Base-by-base conservation (phyloP, 2,888 invertebrate species). In the Hipparchia semele region DNA sequence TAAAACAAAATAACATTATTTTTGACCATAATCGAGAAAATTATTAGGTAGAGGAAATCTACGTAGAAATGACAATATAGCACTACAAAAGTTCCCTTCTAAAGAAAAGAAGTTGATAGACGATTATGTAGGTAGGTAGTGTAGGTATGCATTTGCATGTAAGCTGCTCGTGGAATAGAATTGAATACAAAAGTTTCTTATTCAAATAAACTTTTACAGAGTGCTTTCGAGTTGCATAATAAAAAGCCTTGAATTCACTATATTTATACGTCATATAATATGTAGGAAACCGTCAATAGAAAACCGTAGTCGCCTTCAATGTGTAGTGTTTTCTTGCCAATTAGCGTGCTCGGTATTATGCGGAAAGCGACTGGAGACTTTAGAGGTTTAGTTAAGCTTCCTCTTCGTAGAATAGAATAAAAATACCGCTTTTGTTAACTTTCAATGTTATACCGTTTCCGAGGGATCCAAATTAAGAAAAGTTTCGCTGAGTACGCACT, bases 371-470 rank as follows among this genome's bases (percentile, higher is more conserved):
- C 45, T 45, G 13, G 56, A 67, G 54, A 56, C 45, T 45, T 9
- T 46, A 67, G 56, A 67, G 67, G 39, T 56, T 67, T 67, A 64
- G 64, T 51, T 49, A 64, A 64, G n/a, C 13, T 54, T n/a, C 9
- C 45, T 13, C 67, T 66, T n/a, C 54, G 9, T 13, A 13, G 54
- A 54, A 66, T 56, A 9, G 56, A 56, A 67, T 67, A 45, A 45
- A 56, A 67, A 67, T 67, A 67, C 45, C 56, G n/a, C 54, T 45
- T 67, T 56, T 45, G 45, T 67, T 67, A 39, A 67, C 45, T 67
- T 54, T 39, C 66, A 54, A 53, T 33, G 23, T 10, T 1, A 60
- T 12, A 54, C 54, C 2, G 33, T 6, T 46, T 60, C 10, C 45
- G 61, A 10, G 45, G 12, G 45, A 61, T 10, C 9, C 9, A 33